Evolutionary conservation across 2,113 vertebrate species (phyloP).

Genomic region (Xiphophorus maculatus): DNA sequence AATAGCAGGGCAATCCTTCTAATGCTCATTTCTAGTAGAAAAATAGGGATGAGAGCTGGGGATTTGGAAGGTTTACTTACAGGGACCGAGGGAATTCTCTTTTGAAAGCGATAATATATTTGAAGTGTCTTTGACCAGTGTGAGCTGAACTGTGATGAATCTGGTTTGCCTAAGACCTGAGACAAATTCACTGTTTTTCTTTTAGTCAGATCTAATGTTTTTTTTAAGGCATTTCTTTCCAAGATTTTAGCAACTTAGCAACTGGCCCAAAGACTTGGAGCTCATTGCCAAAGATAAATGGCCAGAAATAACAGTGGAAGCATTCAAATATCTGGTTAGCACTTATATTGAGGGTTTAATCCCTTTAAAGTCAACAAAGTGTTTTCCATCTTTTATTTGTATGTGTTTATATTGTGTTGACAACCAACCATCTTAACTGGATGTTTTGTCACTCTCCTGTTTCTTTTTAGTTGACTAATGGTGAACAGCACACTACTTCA

Average conservation of each 20-base stretch:
- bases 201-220: background rate
- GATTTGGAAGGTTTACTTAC: slow-evolving; percentile 74
- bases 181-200: slow-evolving; percentile 29
- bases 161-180: slow-evolving; percentile 48
- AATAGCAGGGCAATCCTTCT: slow-evolving; percentile 75
- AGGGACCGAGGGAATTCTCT: slow-evolving; percentile 64
- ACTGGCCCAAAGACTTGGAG: too few species aligned
- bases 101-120: slow-evolving; percentile 67
- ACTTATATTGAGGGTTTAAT: background rate
- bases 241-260: slow-evolving; percentile 8
- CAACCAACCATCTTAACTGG: too few species aligned
- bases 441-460: too few species aligned
- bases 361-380: too few species aligned
- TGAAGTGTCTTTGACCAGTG: slow-evolving; percentile 56
- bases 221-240: slow-evolving; percentile 6
- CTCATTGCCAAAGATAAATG: too few species aligned
- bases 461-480: too few species aligned
- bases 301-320: too few species aligned
- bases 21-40: slow-evolving; percentile 66
- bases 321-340: background rate
- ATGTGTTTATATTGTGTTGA: too few species aligned
- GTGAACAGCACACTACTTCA: too few species aligned
- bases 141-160: slow-evolving; percentile 39
- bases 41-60: slow-evolving; percentile 73
- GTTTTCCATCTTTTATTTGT: too few species aligned